A percentile compares a stretch with the other conserved stretches of the same genome.
These are phyloP conservation scores for Leuctra nigra DNA, from an alignment of 2,888 invertebrate genomes.

Conservation along the genomic window DNA sequence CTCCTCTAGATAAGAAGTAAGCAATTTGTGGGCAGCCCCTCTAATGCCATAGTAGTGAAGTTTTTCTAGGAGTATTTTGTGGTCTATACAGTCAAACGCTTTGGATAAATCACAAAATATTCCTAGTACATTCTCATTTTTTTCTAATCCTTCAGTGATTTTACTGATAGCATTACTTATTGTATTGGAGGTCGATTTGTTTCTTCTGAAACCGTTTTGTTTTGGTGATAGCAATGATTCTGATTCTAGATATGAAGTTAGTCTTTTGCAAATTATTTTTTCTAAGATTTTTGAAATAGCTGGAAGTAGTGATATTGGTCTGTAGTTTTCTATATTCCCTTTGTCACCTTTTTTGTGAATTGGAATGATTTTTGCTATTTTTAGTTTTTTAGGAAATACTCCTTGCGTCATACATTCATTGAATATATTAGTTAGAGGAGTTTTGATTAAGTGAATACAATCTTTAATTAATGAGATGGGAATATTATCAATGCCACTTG, in stretches of 20 bases:
- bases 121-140: too few relatives aligned
- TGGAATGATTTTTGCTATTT: conserved; percentile 26
- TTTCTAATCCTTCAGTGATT: too few relatives aligned
- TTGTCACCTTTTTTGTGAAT: conserved; percentile 26
- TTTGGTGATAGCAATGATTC: too few relatives aligned
- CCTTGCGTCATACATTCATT: conserved; percentile 10
- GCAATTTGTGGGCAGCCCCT: conserved; percentile 17
- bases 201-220: too few relatives aligned
- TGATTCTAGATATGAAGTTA: too few relatives aligned
- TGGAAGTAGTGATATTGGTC: too few relatives aligned
- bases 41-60: conserved; percentile 20
- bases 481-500: conserved; percentile 18
- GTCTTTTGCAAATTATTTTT: too few relatives aligned
- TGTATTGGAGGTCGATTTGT: conserved; percentile 22
- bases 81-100: conserved; percentile 25
- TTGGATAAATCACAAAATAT: too few relatives aligned
- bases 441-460: neutral
- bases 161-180: too few relatives aligned
- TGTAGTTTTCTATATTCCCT: too few relatives aligned
- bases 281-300: too few relatives aligned
- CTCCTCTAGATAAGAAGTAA: too few relatives aligned
- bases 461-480: conserved; percentile 14
- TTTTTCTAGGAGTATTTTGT: conserved; percentile 21
- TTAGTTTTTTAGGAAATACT: conserved; percentile 24
- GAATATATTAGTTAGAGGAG: neutral